Evolutionary conservation across 2,797 vertebrate species (phyloP), one percentile per base, ranked within the genome.

Genomic region (Mormyrops attenuatus): DNA sequence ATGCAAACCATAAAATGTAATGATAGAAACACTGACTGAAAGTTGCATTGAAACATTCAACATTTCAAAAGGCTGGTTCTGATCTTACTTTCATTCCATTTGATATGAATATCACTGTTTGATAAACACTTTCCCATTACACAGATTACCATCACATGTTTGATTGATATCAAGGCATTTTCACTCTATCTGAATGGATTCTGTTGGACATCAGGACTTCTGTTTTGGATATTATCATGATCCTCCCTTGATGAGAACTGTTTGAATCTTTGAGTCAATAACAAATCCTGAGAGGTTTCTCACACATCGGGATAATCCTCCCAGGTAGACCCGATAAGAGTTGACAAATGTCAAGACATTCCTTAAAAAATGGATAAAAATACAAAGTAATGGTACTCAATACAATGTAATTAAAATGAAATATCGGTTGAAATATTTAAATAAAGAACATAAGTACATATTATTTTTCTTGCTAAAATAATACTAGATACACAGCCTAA

Each of bases 61-160:
- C 0, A 17, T 80, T 38, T 47, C 20, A 17, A 80, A 80, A 80
- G 20, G 73, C 5, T n/a, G 73, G 17, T 47, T n/a, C 5, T 41
- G 73, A 80, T n/a, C 41, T 47, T 73, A 73, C 34, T 80, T 80
- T 80, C 73, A 41, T 47, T 80, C 38, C 73, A 20, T 80, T 44
- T 47, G 38, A 80, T 44, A 80, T 80, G 73, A 85, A 85, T 47
- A 52, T 49, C 82, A 85, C 26, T 52, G n/a, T 85, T 30, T 85
- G 82, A 49, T 85, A 44, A 85, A 85, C 41, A 9, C 44, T 52
- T 85, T 85, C 44, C 73, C 82, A 85, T 85, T 85, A 85, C 44
- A 52, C 4, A 85, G 82, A 85, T 85, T 49, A 52, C 49, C 82
- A 85, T 52, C 73, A 7, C 73, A 80, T 80, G 73, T 80, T 22